phyloP scores from a whole-genome alignment of 1,140 invertebrate genomes.

The Manduca sexta region DNA sequence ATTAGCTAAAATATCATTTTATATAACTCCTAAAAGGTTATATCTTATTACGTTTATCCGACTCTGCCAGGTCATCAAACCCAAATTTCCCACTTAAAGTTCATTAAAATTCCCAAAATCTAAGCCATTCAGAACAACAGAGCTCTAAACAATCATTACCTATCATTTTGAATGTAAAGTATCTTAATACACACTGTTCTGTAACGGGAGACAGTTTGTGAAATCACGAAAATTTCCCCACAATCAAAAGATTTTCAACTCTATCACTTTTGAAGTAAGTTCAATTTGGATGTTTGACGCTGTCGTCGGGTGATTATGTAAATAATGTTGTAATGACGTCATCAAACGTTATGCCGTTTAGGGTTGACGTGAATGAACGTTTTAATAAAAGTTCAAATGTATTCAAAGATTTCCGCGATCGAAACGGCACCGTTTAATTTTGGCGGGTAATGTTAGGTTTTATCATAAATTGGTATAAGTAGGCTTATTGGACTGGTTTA shows the following conservation, averaged over 20 bases:
- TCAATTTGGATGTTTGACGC: slow-evolving; percentile 10
- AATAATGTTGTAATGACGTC: slow-evolving; percentile 41
- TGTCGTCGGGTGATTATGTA: slow-evolving; percentile 33
- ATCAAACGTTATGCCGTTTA: slow-evolving; percentile 33
- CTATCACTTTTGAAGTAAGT: slow-evolving; percentile 1
- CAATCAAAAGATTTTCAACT: slow-evolving; percentile 2
- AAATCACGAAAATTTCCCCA: neutral
- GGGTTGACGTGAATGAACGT: slow-evolving; percentile 28
- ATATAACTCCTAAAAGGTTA: too few relatives aligned
- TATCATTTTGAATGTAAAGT: slow-evolving; percentile 21
- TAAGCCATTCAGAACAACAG: neutral
- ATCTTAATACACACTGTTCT: slow-evolving; percentile 14
- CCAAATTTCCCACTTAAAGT: too few relatives aligned
- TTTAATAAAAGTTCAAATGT: slow-evolving; percentile 33
- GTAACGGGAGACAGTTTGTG: slow-evolving; percentile 1
- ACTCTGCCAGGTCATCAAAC: too few relatives aligned
- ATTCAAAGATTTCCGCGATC: slow-evolving; percentile 11
- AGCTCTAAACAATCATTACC: slow-evolving; percentile 10
- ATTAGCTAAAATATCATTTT: too few relatives aligned
- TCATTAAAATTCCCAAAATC: slow-evolving; percentile 3
- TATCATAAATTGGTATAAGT: too few relatives aligned
- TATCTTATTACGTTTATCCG: too few relatives aligned
- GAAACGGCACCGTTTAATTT: neutral
- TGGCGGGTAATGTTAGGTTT: neutral
- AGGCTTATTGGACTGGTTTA: too few relatives aligned